Evolutionary conservation across 2,113 vertebrate genomes (phyloP).

Genomic region (Reinhardtius hippoglossoides): DNA sequence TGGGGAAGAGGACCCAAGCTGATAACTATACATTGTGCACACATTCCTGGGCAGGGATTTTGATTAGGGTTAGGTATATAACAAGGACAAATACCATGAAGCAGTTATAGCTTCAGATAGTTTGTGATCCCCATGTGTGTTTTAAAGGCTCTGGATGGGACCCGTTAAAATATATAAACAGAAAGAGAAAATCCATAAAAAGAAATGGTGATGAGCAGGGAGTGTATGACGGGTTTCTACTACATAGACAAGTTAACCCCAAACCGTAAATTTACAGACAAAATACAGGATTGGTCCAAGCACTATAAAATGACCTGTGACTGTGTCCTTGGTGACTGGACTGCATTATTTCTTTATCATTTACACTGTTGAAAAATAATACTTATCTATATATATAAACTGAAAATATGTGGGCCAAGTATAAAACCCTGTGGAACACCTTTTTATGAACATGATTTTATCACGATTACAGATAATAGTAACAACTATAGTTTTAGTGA

Average conservation of each 20-base stretch:
- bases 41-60: background rate
- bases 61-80: no score
- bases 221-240: no score
- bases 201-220: background rate
- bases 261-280: no score
- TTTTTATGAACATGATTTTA: background rate
- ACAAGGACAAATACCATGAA: no score
- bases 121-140: background rate
- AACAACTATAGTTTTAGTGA: background rate
- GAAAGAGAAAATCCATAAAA: background rate
- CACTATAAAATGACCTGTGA: no score
- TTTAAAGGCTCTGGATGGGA: background rate
- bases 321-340: no score
- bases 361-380: background rate
- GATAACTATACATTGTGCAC: background rate
- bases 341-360: no score
- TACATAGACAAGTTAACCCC: no score
- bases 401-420: background rate
- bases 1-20: background rate
- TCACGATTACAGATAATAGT: background rate
- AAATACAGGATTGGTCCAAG: no score
- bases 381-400: background rate
- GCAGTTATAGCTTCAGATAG: no score
- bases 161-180: background rate
- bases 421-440: background rate